A percentile compares a stretch with the other conserved stretches of the same genome.
phyloP scores from a whole-genome alignment of 2,113 vertebrate species.

The Cephalopholis sonnerati region DNA sequence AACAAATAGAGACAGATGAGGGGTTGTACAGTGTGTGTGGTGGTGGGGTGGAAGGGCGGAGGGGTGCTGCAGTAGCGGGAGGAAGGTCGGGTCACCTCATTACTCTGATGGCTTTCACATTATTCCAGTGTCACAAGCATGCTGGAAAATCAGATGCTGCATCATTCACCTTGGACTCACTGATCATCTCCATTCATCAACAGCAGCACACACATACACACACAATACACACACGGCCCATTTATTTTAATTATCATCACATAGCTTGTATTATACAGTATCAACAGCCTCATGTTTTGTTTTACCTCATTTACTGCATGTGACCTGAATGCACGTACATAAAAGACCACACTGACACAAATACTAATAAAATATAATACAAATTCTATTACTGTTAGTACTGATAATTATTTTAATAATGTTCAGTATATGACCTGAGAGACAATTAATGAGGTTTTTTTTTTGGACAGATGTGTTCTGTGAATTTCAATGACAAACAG shows the following conservation, averaged over 20 bases:
- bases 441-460: constrained; percentile 3
- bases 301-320: constrained; percentile 1
- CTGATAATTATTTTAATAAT: not conserved
- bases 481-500: constrained; percentile 24
- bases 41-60: not conserved
- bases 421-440: not conserved
- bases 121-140: constrained; percentile 64
- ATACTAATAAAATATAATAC: not conserved
- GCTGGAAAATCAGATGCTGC: constrained; percentile 56
- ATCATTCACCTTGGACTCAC: constrained; percentile 60
- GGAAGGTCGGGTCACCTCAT: constrained; percentile 64
- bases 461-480: not conserved
- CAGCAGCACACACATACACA: not conserved
- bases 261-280: not conserved
- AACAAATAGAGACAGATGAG: constrained; percentile 57
- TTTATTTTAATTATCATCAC: constrained; percentile 35
- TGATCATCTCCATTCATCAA: constrained; percentile 54
- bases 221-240: not conserved
- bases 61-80: too few species aligned
- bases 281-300: not conserved
- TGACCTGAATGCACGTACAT: not conserved
- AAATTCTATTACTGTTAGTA: not conserved
- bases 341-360: not conserved
- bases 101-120: constrained; percentile 70
- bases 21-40: constrained; percentile 4